Evolutionary conservation across 2,888 invertebrate genomes (phyloP).

Genomic region (Drosophila multiciliata): DNA sequence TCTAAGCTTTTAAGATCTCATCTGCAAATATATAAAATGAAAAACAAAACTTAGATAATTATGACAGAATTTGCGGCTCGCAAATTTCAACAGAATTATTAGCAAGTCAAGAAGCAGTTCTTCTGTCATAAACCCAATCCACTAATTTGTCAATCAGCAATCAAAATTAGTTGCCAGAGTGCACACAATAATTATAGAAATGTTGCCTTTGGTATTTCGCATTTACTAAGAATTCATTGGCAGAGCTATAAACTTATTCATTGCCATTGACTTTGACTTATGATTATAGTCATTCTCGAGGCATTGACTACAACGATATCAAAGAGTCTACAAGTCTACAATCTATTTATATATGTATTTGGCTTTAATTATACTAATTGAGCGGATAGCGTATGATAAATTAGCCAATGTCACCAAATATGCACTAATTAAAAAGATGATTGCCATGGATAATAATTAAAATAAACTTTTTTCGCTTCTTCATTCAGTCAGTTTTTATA

Average conservation of each 20-base stretch:
- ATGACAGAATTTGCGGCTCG: background rate
- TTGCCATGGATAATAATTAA: constrained; percentile 2
- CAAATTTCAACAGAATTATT: background rate
- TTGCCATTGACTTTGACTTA: constrained; percentile 52
- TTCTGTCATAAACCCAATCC: background rate
- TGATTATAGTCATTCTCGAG: constrained; percentile 33
- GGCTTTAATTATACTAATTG: constrained; percentile 44
- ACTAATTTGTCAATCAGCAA: constrained; percentile 17
- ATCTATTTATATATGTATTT: constrained; percentile 15
- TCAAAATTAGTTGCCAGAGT: constrained; percentile 24
- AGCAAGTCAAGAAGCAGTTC: background rate
- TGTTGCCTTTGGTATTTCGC: constrained; percentile 1
- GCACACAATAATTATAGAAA: constrained; percentile 41
- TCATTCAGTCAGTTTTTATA: background rate
- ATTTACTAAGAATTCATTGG: constrained; percentile 16
- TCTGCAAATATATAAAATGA: background rate
- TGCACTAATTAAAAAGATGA: constrained; percentile 14
- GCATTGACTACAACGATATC: constrained; percentile 9
- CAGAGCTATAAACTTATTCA: constrained; percentile 19
- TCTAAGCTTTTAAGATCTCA: background rate
- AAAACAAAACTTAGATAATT: background rate
- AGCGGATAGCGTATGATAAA: constrained; percentile 22
- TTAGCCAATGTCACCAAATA: constrained; percentile 32
- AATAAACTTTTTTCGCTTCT: background rate
- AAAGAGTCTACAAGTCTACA: constrained; percentile 16